Evolutionary conservation across 2,888 invertebrate genomes (phyloP), one percentile per base, ranked within the genome.

Genomic region (Tipula confusa): DNA sequence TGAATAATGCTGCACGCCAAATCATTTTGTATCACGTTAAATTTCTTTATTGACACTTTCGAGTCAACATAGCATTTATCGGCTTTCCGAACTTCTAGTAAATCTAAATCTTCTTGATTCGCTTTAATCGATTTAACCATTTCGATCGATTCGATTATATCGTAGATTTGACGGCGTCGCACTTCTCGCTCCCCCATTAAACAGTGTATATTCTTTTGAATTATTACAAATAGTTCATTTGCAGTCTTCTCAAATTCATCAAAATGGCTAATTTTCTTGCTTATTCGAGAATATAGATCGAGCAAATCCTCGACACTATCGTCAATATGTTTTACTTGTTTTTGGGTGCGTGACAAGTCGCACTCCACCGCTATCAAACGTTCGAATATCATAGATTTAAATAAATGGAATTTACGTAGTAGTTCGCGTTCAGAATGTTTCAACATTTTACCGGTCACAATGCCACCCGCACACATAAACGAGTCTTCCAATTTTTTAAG

Each of bases 361-460:
- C 80, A 80, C n/a, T 80, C 80, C 80, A 31, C 13, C 15, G 31
- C 29, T 15, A 31, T 31, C 5, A 29, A 13, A n/a, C 80, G 29
- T 80, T 80, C 80, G n/a, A 29, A 80, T 29, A 80, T 15, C n/a
- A 80, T 31, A n/a, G 29, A 29, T 24, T 80, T 80, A 6, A 80
- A 80, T 80, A 29, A 29, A 80, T 80, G 80, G 2, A 80, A 15
- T 80, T 80, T 80, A 15, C 80, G 29, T n/a, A 80, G n/a, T n/a
- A 80, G 31, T 1, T 80, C 80, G 9, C 64, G 64, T 24, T 64
- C 64, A 24, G 11, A 3, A 64, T 64, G 64, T 2, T 64, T 64
- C 9, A 64, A 64, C 64, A 64, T 64, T 64, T 64, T 64, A 4
- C 64, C 64, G 11, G 64, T 64, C 3, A n/a, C 64, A 24, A 64